Percentiles rank a stretch among this genome's conserved stretches.
Conservation (phyloP, 2,797 vertebrate genomes). For the Limosa lapponica region DNA sequence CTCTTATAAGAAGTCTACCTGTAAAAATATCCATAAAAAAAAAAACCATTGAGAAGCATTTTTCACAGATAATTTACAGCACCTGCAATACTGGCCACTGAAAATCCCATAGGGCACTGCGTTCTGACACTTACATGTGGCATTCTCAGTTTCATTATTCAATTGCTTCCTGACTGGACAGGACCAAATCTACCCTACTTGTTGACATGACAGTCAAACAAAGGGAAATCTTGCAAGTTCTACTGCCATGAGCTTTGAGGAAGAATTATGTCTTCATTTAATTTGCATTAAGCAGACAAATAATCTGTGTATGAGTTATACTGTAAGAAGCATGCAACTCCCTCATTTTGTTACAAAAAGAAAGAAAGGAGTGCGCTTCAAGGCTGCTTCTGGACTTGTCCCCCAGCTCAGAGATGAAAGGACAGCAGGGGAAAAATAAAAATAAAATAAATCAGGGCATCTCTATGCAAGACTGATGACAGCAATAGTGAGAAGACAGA, state of each 20-base stretch:
- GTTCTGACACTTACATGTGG: rapidly evolving
- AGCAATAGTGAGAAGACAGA: background rate
- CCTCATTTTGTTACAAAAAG: rapidly evolving
- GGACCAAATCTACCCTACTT: background rate
- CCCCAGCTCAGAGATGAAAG: background rate
- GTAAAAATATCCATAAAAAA: background rate
- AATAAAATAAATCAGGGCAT: background rate
- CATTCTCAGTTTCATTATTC: background rate
- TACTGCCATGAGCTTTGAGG: background rate
- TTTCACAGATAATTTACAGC: background rate
- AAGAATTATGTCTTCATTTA: background rate
- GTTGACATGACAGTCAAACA: background rate
- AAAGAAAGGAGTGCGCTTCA: background rate
- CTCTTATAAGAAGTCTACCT: background rate
- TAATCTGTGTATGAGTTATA: background rate
- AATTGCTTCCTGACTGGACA: background rate
- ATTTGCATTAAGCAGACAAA: background rate
- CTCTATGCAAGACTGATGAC: background rate
- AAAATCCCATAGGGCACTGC: background rate
- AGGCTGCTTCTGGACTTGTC: background rate
- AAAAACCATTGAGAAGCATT: background rate
- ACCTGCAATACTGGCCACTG: background rate
- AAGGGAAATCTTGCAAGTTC: background rate
- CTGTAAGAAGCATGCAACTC: background rate
- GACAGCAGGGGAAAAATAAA: background rate